Conservation (phyloP, 1,140 invertebrate species). For the Heterodera carotae region DNA sequence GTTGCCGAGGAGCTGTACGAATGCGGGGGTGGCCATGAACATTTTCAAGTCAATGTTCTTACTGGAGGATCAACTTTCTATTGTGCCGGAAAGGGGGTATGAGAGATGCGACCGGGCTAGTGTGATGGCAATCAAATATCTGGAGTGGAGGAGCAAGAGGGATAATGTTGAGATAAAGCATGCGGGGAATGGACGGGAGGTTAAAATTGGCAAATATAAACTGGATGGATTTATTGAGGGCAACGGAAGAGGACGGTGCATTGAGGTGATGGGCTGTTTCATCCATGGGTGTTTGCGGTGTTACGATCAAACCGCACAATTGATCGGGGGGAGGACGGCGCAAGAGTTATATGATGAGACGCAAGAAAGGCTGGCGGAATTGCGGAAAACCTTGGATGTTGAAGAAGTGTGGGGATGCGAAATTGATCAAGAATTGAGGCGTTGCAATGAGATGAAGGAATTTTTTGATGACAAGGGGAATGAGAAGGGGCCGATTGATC, state of each 20-base stretch:
- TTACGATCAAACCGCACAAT: neutral
- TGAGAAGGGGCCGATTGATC: neutral
- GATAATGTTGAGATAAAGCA: neutral
- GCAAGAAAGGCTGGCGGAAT: neutral
- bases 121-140: slow-evolving; percentile 4
- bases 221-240: slow-evolving; percentile 17
- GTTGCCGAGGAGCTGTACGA: neutral
- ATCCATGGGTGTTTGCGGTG: neutral
- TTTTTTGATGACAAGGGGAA: neutral
- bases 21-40: neutral
- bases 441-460: neutral
- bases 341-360: neutral
- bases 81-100: slow-evolving; percentile 21
- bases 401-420: neutral
- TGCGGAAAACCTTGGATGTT: neutral
- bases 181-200: slow-evolving; percentile 3
- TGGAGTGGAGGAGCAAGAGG: slow-evolving; percentile 7
- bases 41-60: neutral
- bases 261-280: neutral
- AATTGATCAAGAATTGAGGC: neutral
- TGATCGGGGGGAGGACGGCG: neutral
- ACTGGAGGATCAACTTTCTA: neutral
- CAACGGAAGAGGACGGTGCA: neutral
- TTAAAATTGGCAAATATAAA: neutral
- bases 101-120: neutral